These are phyloP conservation scores for Brachirus orientalis DNA, from an alignment of 2,113 vertebrate species.

Conservation along the genomic window DNA sequence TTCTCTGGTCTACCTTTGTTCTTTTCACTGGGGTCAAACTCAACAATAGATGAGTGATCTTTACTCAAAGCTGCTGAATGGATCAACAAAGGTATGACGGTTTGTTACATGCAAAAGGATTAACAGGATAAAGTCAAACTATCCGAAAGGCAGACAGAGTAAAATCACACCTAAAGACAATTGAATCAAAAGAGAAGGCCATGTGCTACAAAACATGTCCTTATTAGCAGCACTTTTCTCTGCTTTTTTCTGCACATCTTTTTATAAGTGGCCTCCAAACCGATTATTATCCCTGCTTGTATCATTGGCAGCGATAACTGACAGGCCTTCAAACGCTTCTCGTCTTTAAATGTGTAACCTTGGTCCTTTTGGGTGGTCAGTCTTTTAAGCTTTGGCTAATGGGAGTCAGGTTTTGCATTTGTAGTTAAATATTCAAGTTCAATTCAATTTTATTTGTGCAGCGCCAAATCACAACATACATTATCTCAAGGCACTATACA, in stretches of 20 bases:
- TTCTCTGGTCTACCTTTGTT: slow-evolving; percentile 11
- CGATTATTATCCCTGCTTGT: slow-evolving; percentile 47
- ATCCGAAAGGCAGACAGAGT: too few relatives aligned
- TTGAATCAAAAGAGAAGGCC: slow-evolving; percentile 60
- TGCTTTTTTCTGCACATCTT: slow-evolving; percentile 48
- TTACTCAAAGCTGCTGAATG: slow-evolving; percentile 13
- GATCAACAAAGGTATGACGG: slow-evolving; percentile 2
- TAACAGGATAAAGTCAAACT: slow-evolving; percentile 14
- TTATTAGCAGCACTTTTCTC: slow-evolving; percentile 71
- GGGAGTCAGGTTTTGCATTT: slow-evolving; percentile 21
- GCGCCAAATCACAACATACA: too few relatives aligned
- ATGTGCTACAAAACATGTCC: slow-evolving; percentile 42
- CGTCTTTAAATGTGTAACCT: slow-evolving; percentile 73
- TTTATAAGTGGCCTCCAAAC: slow-evolving; percentile 63
- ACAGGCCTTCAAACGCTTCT: slow-evolving; percentile 72
- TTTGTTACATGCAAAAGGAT: slow-evolving; percentile 10
- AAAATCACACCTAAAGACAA: too few relatives aligned
- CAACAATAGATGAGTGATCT: slow-evolving; percentile 14
- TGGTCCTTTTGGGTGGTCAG: slow-evolving; percentile 56
- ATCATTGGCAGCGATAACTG: slow-evolving; percentile 56
- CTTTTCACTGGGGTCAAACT: slow-evolving; percentile 38
- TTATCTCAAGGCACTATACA: too few relatives aligned
- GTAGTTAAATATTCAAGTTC: slow-evolving; percentile 38
- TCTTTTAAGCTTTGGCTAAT: slow-evolving; percentile 49
- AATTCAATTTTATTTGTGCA: too few relatives aligned